phyloP scores from a whole-genome alignment of 2,797 vertebrate genomes.

The Acipenser oxyrinchus region DNA sequence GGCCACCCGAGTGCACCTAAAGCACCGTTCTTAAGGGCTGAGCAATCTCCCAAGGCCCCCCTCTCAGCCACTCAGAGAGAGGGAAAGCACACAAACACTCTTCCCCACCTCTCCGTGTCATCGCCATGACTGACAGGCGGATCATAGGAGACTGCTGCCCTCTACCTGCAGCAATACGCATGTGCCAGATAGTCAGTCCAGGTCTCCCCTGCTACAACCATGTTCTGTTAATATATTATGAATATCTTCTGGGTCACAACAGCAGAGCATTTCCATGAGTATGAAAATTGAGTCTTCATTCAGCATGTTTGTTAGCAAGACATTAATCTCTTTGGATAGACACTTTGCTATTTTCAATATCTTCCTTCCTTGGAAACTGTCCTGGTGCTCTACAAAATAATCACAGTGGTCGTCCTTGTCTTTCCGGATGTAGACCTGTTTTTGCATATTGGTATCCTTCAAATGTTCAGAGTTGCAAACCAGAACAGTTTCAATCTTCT shows the following conservation, averaged over 20 bases:
- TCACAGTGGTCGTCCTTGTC: neutral
- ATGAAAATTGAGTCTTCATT: neutral
- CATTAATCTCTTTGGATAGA: constrained; percentile 26
- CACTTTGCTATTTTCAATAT: constrained; percentile 5
- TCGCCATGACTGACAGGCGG: too few species aligned
- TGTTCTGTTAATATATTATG: constrained; percentile 31
- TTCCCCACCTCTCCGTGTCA: too few species aligned
- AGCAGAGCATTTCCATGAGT: constrained; percentile 36
- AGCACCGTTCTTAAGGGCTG: too few species aligned
- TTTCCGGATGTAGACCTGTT: neutral
- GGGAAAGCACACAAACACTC: too few species aligned
- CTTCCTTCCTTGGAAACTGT: neutral
- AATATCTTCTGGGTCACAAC: constrained; percentile 18
- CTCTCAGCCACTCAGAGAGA: too few species aligned
- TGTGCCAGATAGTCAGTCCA: too few species aligned
- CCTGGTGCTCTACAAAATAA: constrained; percentile 32
- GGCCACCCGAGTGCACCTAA: too few species aligned
- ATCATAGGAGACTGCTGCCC: too few species aligned
- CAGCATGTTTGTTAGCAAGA: constrained; percentile 26
- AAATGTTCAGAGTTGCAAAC: constrained; percentile 15
- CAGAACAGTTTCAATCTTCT: constrained; percentile 25
- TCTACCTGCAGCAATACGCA: too few species aligned
- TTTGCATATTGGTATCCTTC: constrained; percentile 20
- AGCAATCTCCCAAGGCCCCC: too few species aligned
- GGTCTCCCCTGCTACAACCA: too few species aligned